Evolutionary conservation across 1,140 invertebrate species (phyloP).

Genomic region (Microplitis demolitor): DNA sequence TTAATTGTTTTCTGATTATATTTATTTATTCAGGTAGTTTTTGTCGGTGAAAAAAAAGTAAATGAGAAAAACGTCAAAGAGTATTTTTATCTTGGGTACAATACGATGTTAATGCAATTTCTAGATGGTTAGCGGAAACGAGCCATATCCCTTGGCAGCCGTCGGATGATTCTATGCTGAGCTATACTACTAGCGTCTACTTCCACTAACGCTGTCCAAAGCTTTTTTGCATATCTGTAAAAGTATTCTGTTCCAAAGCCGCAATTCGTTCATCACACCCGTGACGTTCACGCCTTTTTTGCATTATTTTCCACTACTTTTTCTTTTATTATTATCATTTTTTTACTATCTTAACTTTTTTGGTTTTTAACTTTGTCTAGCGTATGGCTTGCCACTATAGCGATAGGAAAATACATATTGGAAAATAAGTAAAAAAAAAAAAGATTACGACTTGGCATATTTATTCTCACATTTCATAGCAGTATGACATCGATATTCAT

Average conservation of each 20-base stretch:
- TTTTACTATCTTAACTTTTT: background rate
- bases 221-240: conserved; percentile 16
- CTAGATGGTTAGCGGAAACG: conserved; percentile 20
- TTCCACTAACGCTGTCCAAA: background rate
- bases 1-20: background rate
- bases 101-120: conserved; percentile 20
- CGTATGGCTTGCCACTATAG: too few species aligned
- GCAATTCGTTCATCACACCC: conserved; percentile 12
- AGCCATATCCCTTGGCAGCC: conserved; percentile 17
- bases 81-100: background rate
- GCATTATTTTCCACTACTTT: too few species aligned
- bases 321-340: background rate
- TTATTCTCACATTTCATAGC: background rate
- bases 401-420: too few species aligned
- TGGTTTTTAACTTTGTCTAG: background rate
- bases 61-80: background rate
- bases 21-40: background rate
- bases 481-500: conserved; percentile 1
- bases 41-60: background rate
- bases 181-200: background rate
- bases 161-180: background rate
- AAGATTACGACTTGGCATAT: background rate
- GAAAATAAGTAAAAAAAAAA: too few species aligned
- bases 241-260: conserved; percentile 9
- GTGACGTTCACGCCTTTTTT: conserved; percentile 1